Percentiles rank a stretch among this genome's conserved stretches.
Conservation (phyloP, 2,888 invertebrate species). For the Tenthredo notha region DNA sequence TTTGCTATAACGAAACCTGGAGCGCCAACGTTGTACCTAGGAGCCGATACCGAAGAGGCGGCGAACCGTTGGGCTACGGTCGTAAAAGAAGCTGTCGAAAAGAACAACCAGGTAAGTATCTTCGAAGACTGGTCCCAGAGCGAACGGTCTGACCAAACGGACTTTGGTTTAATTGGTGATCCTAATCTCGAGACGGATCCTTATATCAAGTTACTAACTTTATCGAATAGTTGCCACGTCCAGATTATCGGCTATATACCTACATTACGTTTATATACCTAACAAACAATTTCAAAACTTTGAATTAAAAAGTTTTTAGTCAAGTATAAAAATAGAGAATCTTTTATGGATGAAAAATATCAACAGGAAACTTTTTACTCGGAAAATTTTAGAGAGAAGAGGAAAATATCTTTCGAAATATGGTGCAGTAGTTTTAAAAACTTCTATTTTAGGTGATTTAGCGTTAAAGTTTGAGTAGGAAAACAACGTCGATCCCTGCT, state of each 20-base stretch:
- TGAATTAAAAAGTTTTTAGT: not conserved
- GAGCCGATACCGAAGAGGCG: slow-evolving; percentile 88
- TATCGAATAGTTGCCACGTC: slow-evolving; percentile 29
- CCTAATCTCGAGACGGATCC: slow-evolving; percentile 51
- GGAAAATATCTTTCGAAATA: not conserved
- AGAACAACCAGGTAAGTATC: slow-evolving; percentile 83
- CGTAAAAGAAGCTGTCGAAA: slow-evolving; percentile 88
- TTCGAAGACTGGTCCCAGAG: slow-evolving; percentile 3
- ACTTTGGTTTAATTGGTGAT: slow-evolving; percentile 50
- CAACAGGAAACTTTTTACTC: not conserved
- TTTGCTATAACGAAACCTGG: slow-evolving; percentile 87
- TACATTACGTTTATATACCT: not conserved
- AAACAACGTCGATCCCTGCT: not conserved
- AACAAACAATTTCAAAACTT: not conserved
- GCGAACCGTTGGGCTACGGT: slow-evolving; percentile 89
- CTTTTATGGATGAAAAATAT: not conserved
- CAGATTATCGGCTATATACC: not conserved
- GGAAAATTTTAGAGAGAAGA: not conserved
- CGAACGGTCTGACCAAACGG: slow-evolving; percentile 40
- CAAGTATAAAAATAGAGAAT: not conserved
- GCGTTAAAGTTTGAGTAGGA: not conserved
- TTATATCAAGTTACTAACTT: slow-evolving; percentile 41
- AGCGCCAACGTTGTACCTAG: slow-evolving; percentile 87
- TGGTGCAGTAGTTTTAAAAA: not conserved
- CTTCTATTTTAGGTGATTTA: not conserved